A percentile compares a stretch with the other conserved stretches of the same genome.
phyloP scores from a whole-genome alignment of 2,113 vertebrate genomes.

The Porphyrio hochstetteri region DNA sequence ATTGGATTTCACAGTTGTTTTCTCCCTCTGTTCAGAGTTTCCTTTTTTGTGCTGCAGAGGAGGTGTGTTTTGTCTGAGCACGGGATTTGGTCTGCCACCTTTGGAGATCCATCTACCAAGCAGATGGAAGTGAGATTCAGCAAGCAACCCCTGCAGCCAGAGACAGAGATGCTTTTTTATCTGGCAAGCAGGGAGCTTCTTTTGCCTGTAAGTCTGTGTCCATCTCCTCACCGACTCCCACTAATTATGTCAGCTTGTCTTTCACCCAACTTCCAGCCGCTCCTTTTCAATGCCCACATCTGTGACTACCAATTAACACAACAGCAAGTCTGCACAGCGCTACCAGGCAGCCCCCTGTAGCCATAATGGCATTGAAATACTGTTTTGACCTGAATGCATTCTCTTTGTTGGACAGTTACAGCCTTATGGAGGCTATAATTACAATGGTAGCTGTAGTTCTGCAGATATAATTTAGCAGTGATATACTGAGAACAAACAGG shows the following conservation, averaged over 20 bases:
- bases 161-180: constrained; percentile 9
- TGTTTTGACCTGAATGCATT: constrained; percentile 64
- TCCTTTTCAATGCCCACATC: constrained; percentile 53
- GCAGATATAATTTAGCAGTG: constrained; percentile 36
- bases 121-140: constrained; percentile 30
- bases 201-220: constrained; percentile 1
- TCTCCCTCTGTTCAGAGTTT: not conserved
- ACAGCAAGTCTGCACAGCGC: not conserved
- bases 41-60: not conserved
- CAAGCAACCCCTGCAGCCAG: constrained; percentile 21
- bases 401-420: constrained; percentile 63
- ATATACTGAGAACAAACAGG: constrained; percentile 44
- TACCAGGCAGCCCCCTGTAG: constrained; percentile 24
- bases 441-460: constrained; percentile 7
- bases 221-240: not conserved
- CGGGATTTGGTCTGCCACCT: constrained; percentile 56
- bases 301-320: constrained; percentile 67
- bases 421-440: constrained; percentile 54
- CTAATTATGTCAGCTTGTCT: constrained; percentile 60
- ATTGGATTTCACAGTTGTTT: constrained; percentile 16
- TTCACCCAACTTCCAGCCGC: constrained; percentile 42
- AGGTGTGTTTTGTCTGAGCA: constrained; percentile 43
- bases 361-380: constrained; percentile 58
- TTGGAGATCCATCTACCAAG: constrained; percentile 6
- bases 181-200: not conserved